Conservation (phyloP, 1,140 invertebrate species). For the Latrodectus geometricus region DNA sequence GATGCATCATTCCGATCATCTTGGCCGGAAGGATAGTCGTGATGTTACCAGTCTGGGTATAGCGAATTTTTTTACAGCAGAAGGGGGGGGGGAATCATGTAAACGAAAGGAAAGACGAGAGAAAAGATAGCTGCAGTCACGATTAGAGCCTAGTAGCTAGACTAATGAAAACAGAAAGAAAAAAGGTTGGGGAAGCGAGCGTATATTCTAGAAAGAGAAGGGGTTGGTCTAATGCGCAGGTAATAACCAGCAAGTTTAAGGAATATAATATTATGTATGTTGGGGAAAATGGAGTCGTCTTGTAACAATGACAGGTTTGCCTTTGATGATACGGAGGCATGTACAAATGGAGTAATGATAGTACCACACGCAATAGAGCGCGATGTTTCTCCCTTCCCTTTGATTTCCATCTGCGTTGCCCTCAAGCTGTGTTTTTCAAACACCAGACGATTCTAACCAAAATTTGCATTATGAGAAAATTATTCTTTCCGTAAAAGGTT, state of each 20-base stretch:
- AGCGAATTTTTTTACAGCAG: constrained; percentile 3
- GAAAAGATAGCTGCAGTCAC: background rate
- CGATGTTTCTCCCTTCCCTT: background rate
- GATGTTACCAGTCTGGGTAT: constrained; percentile 5
- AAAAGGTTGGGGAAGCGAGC: background rate
- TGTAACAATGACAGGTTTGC: constrained; percentile 43
- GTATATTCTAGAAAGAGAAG: background rate
- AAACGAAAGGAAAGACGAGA: constrained; percentile 10
- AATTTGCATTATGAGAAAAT: no score
- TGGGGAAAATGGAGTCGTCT: constrained; percentile 39
- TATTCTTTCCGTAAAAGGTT: no score
- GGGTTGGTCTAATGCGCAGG: constrained; percentile 31
- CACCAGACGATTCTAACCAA: no score
- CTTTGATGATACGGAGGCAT: background rate
- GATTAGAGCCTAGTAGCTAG: background rate
- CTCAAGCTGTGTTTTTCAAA: no score
- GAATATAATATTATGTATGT: constrained; percentile 1
- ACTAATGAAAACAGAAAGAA: background rate
- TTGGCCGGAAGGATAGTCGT: background rate
- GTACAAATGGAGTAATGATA: constrained; percentile 49
- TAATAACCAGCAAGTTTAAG: constrained; percentile 47
- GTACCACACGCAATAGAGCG: constrained; percentile 20
- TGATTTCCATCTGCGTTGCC: background rate
- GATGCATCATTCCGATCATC: background rate
- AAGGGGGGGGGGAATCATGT: background rate